Percentiles rank a stretch among this genome's conserved stretches.
Conservation (phyloP, 2,113 vertebrate genomes). For the Athene noctua region DNA sequence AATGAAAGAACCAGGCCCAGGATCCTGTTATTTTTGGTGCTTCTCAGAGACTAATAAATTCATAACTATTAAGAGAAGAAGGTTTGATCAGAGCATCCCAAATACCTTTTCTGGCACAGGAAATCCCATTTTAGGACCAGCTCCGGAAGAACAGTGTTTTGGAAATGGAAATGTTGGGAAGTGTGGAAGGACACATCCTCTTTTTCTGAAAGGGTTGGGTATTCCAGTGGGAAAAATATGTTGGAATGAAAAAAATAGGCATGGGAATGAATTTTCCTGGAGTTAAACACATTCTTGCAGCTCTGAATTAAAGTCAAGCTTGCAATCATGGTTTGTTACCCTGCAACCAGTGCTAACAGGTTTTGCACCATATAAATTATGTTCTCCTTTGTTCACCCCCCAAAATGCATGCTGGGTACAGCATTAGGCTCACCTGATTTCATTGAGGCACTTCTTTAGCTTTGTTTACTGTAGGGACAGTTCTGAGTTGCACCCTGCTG, state of each 20-base stretch:
- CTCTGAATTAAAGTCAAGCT: neutral
- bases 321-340: neutral
- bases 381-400: neutral
- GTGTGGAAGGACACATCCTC: neutral
- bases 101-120: neutral
- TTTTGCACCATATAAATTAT: neutral
- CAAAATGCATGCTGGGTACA: neutral
- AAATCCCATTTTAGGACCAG: neutral
- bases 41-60: neutral
- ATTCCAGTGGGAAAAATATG: neutral
- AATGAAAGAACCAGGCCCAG: neutral
- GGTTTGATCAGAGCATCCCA: neutral
- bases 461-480: neutral
- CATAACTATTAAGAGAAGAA: neutral
- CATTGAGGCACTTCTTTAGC: fast-evolving
- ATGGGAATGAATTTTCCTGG: neutral
- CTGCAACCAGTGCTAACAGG: neutral
- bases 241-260: neutral
- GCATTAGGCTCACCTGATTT: neutral
- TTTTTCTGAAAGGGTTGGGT: neutral
- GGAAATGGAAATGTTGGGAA: neutral
- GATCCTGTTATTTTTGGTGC: neutral
- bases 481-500: neutral
- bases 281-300: neutral
- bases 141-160: neutral